Evolutionary conservation across 1,140 invertebrate genomes (phyloP).

Genomic region (Drosophila kurseongensis): DNA sequence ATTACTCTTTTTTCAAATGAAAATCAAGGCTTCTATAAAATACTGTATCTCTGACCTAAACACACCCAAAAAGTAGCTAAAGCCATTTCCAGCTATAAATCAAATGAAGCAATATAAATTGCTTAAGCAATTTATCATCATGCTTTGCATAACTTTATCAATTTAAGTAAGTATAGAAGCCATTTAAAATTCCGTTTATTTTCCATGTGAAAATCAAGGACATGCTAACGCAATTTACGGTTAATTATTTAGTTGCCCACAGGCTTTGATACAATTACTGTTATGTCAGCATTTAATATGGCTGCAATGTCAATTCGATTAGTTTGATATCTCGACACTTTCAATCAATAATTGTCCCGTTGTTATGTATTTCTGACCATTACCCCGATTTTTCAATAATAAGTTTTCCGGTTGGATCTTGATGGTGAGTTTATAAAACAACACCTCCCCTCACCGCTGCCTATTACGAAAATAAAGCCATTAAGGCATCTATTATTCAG

Average conservation of each 20-base stretch:
- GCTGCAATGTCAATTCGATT: constrained; percentile 30
- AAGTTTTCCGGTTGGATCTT: constrained; percentile 11
- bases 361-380: constrained; percentile 6
- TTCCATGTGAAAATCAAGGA: constrained; percentile 4
- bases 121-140: background rate
- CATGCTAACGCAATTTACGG: constrained; percentile 9
- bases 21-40: no score
- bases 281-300: constrained; percentile 24
- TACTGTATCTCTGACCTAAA: no score
- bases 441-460: background rate
- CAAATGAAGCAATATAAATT: background rate
- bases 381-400: constrained; percentile 9
- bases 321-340: constrained; percentile 25
- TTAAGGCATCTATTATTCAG: constrained; percentile 57
- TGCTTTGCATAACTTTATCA: background rate
- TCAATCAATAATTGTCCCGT: constrained; percentile 41
- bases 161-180: background rate
- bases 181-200: background rate
- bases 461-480: constrained; percentile 42
- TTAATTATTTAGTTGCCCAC: constrained; percentile 6
- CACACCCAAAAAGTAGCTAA: no score
- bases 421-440: constrained; percentile 13
- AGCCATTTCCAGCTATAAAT: background rate
- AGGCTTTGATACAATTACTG: constrained; percentile 12
- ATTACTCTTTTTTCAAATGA: no score